These are phyloP conservation scores for Jaculus jaculus DNA, from an alignment of 2,113 vertebrate species.

Conservation along the genomic window DNA sequence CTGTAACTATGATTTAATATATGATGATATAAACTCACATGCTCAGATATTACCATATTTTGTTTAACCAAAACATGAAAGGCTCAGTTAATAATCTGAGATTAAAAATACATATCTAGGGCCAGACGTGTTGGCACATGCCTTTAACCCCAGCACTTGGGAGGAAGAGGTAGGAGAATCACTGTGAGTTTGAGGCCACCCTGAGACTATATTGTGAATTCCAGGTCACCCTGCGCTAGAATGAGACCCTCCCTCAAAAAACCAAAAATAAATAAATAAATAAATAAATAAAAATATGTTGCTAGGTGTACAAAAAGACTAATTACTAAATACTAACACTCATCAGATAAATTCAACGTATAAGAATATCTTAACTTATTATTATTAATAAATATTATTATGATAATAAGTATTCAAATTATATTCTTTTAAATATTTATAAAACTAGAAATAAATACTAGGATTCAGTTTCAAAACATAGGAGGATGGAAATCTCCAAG, in stretches of 20 bases:
- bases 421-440: background rate
- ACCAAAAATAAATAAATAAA: no score
- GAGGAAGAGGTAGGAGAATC: no score
- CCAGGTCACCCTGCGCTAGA: no score
- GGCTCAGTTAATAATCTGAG: background rate
- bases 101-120: background rate
- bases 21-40: background rate
- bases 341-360: background rate
- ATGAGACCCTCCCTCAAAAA: no score
- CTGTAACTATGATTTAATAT: background rate
- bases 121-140: no score
- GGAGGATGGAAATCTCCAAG: background rate
- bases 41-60: background rate
- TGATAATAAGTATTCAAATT: background rate
- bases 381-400: background rate
- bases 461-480: background rate
- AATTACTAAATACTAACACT: background rate
- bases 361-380: background rate
- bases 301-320: background rate
- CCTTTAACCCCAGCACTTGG: no score
- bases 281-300: background rate
- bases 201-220: no score
- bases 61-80: background rate
- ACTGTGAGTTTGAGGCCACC: no score
- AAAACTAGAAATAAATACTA: background rate